These are phyloP conservation scores for Actenoides lindsayi DNA, from an alignment of 2,113 vertebrate genomes.

Conservation along the genomic window DNA sequence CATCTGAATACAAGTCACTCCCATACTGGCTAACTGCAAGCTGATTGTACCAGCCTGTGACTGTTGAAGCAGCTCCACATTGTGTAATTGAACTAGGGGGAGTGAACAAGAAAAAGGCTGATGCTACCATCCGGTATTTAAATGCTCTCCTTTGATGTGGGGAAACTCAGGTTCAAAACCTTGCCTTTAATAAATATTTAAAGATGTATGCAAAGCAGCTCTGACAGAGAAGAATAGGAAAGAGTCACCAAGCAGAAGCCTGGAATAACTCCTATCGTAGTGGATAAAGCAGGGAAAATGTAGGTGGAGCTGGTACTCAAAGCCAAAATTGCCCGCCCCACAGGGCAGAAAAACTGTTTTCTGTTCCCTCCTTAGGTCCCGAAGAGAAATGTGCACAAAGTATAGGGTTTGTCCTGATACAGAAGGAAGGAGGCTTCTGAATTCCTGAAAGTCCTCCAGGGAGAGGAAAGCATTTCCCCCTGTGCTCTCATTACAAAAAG, in stretches of 20 bases:
- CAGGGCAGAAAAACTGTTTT: background rate
- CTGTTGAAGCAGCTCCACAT: background rate
- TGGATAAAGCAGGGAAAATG: background rate
- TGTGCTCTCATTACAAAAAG: background rate
- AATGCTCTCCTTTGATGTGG: conserved; percentile 1
- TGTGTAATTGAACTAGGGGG: background rate
- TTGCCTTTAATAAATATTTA: conserved; percentile 33
- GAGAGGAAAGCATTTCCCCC: background rate
- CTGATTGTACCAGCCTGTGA: background rate
- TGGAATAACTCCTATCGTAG: background rate
- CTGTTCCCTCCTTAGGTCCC: background rate
- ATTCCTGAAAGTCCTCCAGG: background rate
- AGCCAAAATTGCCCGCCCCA: background rate
- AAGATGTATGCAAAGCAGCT: background rate
- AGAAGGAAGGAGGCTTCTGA: background rate
- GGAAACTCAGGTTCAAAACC: conserved; percentile 28
- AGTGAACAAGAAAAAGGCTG: background rate
- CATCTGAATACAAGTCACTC: background rate
- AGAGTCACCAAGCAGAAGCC: background rate
- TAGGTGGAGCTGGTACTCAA: background rate
- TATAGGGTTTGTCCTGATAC: background rate
- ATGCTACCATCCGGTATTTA: background rate
- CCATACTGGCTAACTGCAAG: background rate
- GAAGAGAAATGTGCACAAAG: background rate
- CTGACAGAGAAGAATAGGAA: background rate